Evolutionary conservation across 2,797 vertebrate genomes (phyloP).

Genomic region (Champsocephalus gunnari): DNA sequence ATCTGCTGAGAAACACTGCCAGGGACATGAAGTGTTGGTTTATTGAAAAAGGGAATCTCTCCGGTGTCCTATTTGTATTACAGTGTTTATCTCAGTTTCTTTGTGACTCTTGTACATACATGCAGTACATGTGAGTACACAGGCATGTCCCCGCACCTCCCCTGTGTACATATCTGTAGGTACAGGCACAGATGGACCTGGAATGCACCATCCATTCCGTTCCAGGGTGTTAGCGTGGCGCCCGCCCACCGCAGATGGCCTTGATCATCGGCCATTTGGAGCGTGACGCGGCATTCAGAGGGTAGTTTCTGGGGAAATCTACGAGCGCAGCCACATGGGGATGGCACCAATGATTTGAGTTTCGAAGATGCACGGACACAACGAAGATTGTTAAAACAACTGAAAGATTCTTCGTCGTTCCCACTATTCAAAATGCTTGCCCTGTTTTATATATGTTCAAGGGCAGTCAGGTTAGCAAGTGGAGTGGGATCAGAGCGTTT

Average conservation of each 20-base stretch:
- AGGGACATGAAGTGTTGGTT: constrained; percentile 56
- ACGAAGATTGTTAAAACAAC: constrained; percentile 1
- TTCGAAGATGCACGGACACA: background rate
- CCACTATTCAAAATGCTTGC: constrained; percentile 13
- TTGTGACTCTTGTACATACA: constrained; percentile 9
- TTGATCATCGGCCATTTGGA: constrained; percentile 65
- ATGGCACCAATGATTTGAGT: background rate
- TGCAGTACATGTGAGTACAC: constrained; percentile 7
- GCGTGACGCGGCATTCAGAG: constrained; percentile 27
- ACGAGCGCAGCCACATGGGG: constrained; percentile 10
- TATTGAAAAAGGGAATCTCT: constrained; percentile 49
- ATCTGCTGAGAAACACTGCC: constrained; percentile 51
- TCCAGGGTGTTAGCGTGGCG: constrained; percentile 51
- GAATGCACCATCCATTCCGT: constrained; percentile 50
- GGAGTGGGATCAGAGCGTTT: constrained; percentile 56
- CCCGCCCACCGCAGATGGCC: constrained; percentile 64
- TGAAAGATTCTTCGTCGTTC: constrained; percentile 1
- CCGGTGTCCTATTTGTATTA: constrained; percentile 19
- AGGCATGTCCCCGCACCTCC: constrained; percentile 8
- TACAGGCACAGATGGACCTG: constrained; percentile 60
- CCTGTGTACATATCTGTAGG: constrained; percentile 41
- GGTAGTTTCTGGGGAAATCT: constrained; percentile 40
- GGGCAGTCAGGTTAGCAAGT: constrained; percentile 45
- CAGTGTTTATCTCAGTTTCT: background rate
- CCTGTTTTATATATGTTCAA: constrained; percentile 11